Evolutionary conservation across 1,140 invertebrate genomes (phyloP).

Genomic region (Teleogryllus occipitalis): DNA sequence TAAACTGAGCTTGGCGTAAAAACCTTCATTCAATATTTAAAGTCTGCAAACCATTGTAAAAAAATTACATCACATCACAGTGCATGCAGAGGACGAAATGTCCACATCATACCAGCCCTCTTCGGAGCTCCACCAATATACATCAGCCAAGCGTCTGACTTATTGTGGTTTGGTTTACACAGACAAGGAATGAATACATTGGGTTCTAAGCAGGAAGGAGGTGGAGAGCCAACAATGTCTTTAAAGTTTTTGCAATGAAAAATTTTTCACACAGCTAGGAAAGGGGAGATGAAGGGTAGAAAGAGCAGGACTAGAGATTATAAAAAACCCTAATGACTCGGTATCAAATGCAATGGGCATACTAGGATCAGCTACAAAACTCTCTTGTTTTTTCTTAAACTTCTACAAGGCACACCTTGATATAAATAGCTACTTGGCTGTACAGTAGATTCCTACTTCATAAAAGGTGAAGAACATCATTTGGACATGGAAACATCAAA

Average conservation of each 20-base stretch:
- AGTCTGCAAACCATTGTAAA: conserved; percentile 24
- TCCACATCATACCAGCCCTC: conserved; percentile 11
- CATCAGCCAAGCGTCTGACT: conserved; percentile 15
- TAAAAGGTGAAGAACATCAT: not conserved
- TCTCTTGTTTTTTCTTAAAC: conserved; percentile 7
- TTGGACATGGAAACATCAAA: conserved; percentile 15
- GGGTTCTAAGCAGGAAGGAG: conserved; percentile 16
- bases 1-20: conserved; percentile 28
- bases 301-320: conserved; percentile 29
- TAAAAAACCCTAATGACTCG: conserved; percentile 25
- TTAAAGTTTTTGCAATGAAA: conserved; percentile 14
- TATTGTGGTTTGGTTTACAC: conserved; percentile 11
- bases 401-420: conserved; percentile 25
- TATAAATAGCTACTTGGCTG: too few species aligned
- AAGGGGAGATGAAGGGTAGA: conserved; percentile 16
- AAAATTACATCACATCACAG: conserved; percentile 21
- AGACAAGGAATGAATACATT: conserved; percentile 18
- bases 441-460: not conserved
- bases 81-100: conserved; percentile 8
- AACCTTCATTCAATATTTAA: conserved; percentile 24
- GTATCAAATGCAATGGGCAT: conserved; percentile 26
- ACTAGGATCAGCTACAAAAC: conserved; percentile 23
- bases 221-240: conserved; percentile 9
- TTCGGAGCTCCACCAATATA: conserved; percentile 16
- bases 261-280: conserved; percentile 18